Evolutionary conservation across 2,888 invertebrate genomes (phyloP), one percentile per base, ranked within the genome.

Genomic region (Kuschelorhynchus macadamiae): DNA sequence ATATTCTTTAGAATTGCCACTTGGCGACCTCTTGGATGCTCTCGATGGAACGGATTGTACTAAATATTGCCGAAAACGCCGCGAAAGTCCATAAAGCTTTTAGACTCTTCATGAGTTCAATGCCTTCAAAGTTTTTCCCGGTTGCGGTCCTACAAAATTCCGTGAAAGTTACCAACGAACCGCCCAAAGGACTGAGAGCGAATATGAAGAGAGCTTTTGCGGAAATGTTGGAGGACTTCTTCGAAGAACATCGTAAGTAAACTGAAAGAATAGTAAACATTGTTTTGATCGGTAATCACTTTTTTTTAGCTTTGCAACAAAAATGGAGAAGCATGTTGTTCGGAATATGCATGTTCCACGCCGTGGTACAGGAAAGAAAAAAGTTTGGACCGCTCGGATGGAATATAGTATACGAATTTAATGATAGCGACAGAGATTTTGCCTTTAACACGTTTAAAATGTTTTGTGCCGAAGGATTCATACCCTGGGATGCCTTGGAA

Each of bases 1-100:
- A n/a, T n/a, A n/a, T n/a, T n/a, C n/a, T n/a, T n/a, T n/a, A n/a
- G n/a, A 97, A 97, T 81, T 96, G 96, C 77, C 97, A 97, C 81
- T 86, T 97, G 77, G 96, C 96, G 2, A 93, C 94, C 0, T 95
- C 95, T 0, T 97, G 97, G 96, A 95, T 97, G 95, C 85, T 91
- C 16, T 85, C 87, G 1, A 86, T 97, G 84, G 96, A 97, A 82
- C 85, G 89, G 69, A 88, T 94, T 25, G 91, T 96, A 18, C 88
- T 92, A 47, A 87, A 89, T 71, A 87, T 96, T 52, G 86, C 88
- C 0, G 87, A 91, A 70, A 91, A 92, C 21, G 85, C 88, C 0
- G 88, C 87, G 1, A 87, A 86, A 61, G 88, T 92, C 0, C 88
- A 94, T 78, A 78, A 85, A 0, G 89, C 92, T 5, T 97, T 96